Conservation (phyloP, 2,888 invertebrate species). For the Pyrocoelia pectoralis region DNA sequence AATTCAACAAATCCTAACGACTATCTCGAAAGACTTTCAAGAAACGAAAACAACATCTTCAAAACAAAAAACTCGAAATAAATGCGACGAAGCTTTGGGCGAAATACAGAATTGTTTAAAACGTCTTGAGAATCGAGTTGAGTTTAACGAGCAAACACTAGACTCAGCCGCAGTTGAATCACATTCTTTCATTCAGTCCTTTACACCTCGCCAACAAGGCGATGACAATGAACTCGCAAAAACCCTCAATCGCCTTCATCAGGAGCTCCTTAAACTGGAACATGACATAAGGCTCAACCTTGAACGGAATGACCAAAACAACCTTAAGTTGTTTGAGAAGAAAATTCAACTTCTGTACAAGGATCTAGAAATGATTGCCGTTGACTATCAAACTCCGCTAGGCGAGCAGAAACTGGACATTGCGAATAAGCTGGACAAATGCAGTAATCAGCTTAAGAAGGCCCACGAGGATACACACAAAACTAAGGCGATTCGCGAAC, state of each 20-base stretch:
- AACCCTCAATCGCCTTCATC: constrained; percentile 34
- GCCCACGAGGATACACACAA: neutral
- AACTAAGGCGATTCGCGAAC: neutral
- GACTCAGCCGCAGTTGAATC: constrained; percentile 45
- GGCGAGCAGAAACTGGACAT: constrained; percentile 31
- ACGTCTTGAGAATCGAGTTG: constrained; percentile 29
- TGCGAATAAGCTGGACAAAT: constrained; percentile 35
- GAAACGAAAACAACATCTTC: constrained; percentile 23
- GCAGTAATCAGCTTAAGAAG: constrained; percentile 37
- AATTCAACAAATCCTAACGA: constrained; percentile 30
- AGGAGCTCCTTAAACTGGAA: constrained; percentile 32
- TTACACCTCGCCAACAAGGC: neutral
- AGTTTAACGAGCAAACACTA: constrained; percentile 30
- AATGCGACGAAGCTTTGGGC: constrained; percentile 25
- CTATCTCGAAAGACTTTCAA: constrained; percentile 30
- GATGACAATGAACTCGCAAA: neutral
- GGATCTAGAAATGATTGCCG: constrained; percentile 37
- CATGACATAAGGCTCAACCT: constrained; percentile 37
- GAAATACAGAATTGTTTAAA: constrained; percentile 30
- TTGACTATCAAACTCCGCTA: constrained; percentile 32
- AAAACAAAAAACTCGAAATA: constrained; percentile 17
- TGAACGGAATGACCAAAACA: constrained; percentile 34
- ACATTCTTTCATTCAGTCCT: constrained; percentile 39
- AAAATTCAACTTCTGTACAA: constrained; percentile 42
- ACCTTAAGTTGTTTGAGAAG: constrained; percentile 38